Base-by-base conservation (phyloP, 2,113 vertebrate genomes). In the Phrynocephalus versicolor region DNA sequence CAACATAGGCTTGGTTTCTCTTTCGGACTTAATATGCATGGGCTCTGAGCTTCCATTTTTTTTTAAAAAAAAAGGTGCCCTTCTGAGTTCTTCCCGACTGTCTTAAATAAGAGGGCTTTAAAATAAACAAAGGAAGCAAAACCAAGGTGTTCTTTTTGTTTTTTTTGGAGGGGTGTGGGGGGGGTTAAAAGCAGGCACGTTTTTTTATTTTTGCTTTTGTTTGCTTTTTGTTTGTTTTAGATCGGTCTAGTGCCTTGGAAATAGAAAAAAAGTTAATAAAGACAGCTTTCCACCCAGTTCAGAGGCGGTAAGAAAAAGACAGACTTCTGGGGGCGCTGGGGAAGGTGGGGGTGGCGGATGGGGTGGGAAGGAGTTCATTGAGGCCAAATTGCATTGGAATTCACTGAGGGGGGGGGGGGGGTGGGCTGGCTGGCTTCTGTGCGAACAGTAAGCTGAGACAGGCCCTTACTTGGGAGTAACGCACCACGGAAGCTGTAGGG, bases 241-340 rank as follows among this genome's bases (percentile, higher is more conserved):
- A 98, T 95, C 97, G 97, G 97, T 97, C 95, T 97, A 98, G 97
- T 98, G 98, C 98, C 97, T 99, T 99, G 98, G 97, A 98, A 96
- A 96, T 97, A 97, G 97, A 98, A 95, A 97, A 97, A 96, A 97
- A 96, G 96, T 96, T 97, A 94, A 95, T 97, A 95, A 97, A 97
- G 96, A 97, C 97, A 96, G 97, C 97, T 96, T 98, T 97, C 95
- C 97, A 97, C 91, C 96, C 97, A 88, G 96, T 98, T 96, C 96
- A 97, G 94, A 98, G 96, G 97, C 95, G 97, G 97, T 96, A 97
- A 98, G 97, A 96, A 87, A 64, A 37, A 45, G 19, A 80, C 77
- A 37, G 73, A 72, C 73, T 77, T 77, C 80, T 30, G 69, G 51
- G 25, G 39, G n/a, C 62, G 2, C 57, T 35, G 30, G 30, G 35